phyloP scores from a whole-genome alignment of 2,113 vertebrate species.

The Uropsilus gracilis region DNA sequence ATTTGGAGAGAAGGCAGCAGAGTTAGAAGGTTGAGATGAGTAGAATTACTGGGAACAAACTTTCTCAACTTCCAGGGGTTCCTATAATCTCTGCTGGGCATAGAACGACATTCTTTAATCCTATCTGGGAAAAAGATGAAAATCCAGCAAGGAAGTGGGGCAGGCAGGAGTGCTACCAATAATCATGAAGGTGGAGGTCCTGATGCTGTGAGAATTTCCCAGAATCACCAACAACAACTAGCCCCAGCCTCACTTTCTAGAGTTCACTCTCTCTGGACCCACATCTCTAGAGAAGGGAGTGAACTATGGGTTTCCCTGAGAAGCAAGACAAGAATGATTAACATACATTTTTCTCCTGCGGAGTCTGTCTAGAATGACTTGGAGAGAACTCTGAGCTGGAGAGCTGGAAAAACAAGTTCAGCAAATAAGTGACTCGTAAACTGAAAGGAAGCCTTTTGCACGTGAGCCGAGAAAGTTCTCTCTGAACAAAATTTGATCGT shows the following conservation, averaged over 20 bases:
- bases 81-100: background rate
- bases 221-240: background rate
- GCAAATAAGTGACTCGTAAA: constrained; percentile 6
- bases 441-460: background rate
- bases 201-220: background rate
- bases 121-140: background rate
- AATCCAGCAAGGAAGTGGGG: background rate
- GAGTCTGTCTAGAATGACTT: background rate
- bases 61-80: background rate
- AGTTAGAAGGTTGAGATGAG: background rate
- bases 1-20: background rate
- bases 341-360: background rate
- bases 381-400: background rate
- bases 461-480: background rate
- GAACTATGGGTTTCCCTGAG: background rate
- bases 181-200: background rate
- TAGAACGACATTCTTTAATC: background rate
- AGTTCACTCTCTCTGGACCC: background rate
- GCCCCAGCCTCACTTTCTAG: background rate
- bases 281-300: background rate
- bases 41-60: background rate
- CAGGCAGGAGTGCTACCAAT: background rate
- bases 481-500: constrained; percentile 27
- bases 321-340: background rate
- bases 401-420: constrained; percentile 65